Conservation (phyloP, 2,113 vertebrate species). For the Recurvirostra avosetta region DNA sequence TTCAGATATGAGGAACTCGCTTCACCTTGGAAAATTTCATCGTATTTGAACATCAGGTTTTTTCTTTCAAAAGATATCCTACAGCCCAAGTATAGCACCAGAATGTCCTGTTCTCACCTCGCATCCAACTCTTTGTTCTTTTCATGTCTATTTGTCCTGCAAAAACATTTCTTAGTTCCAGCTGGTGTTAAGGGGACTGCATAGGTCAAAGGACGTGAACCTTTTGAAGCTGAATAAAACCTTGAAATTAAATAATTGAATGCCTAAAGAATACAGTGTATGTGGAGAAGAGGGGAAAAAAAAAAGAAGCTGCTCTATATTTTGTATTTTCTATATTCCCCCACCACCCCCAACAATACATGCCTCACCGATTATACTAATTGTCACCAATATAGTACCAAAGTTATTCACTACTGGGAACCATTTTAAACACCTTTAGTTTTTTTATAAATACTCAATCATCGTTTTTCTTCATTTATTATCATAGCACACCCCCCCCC, state of each 20-base stretch:
- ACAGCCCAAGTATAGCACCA: not conserved
- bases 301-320: accelerated
- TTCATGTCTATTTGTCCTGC: slow-evolving; percentile 20
- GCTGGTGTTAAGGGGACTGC: not conserved
- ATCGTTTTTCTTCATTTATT: not conserved
- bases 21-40: not conserved
- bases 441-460: accelerated
- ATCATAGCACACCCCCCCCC: accelerated
- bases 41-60: not conserved
- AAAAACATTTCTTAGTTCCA: slow-evolving; percentile 4
- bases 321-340: not conserved
- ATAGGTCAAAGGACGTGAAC: not conserved
- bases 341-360: not conserved
- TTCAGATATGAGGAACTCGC: not conserved
- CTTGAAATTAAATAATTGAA: slow-evolving; percentile 6
- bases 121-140: slow-evolving; percentile 22
- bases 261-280: not conserved
- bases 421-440: not conserved
- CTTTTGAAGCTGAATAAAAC: not conserved
- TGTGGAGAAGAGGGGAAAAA: not conserved
- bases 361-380: not conserved
- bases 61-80: not conserved
- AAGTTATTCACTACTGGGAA: not conserved
- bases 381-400: not conserved
- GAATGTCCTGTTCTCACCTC: not conserved